Evolutionary conservation across 2,797 vertebrate genomes (phyloP).

Genomic region (Bradypodion ventrale): DNA sequence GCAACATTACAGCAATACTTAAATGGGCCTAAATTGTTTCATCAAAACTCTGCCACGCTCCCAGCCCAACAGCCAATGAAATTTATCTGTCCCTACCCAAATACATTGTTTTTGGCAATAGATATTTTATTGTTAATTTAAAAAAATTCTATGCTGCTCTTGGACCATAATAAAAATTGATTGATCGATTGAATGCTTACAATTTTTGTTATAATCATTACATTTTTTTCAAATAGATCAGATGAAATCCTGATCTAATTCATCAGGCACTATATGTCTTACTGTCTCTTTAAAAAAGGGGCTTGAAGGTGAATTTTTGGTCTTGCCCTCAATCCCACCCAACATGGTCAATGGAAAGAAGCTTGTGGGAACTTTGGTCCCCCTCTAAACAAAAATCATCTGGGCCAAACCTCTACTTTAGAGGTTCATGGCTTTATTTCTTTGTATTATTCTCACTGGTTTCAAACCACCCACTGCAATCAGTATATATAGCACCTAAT

Average conservation of each 20-base stretch:
- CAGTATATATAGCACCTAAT: not conserved
- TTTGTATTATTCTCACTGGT: not conserved
- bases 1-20: slow-evolving; percentile 31
- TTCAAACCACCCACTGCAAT: not conserved
- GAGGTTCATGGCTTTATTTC: not conserved
- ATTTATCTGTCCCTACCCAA: not conserved
- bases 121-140: no score
- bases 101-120: not conserved
- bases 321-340: not conserved
- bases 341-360: not conserved
- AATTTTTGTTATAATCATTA: not conserved
- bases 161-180: no score
- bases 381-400: not conserved
- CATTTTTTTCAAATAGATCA: not conserved
- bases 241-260: not conserved
- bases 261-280: not conserved
- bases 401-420: no score
- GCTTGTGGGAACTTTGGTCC: not conserved
- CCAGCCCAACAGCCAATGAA: not conserved
- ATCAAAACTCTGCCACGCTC: not conserved
- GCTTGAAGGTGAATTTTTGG: not conserved
- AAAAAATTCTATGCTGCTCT: no score
- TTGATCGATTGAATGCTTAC: no score
- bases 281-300: not conserved
- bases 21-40: not conserved